phyloP scores from a whole-genome alignment of 1,140 invertebrate genomes.

The Lordiphosa stackelbergi region DNA sequence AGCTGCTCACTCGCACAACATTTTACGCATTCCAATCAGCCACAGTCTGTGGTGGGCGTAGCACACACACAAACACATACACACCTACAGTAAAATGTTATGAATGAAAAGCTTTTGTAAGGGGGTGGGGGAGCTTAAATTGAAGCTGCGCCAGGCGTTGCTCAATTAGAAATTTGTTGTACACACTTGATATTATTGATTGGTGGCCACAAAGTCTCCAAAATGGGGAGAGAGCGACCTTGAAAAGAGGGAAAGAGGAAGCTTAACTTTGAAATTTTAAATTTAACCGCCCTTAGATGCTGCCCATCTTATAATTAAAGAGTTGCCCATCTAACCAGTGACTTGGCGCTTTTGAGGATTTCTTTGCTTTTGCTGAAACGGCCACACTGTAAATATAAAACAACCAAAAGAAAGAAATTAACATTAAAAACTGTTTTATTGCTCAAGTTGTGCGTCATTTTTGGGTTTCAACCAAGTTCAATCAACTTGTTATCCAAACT shows the following conservation, averaged over 20 bases:
- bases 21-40: constrained; percentile 74
- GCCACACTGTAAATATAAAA: no score
- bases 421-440: no score
- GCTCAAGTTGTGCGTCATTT: no score
- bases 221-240: constrained; percentile 44
- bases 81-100: constrained; percentile 34
- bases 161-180: constrained; percentile 24
- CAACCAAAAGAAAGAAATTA: no score
- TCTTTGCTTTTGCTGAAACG: no score
- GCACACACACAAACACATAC: background rate
- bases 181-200: constrained; percentile 23
- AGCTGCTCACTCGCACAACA: constrained; percentile 28
- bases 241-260: constrained; percentile 22
- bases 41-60: constrained; percentile 54
- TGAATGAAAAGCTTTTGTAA: constrained; percentile 64
- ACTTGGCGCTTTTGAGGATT: no score
- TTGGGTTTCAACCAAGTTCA: background rate
- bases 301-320: no score
- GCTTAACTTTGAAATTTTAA: background rate
- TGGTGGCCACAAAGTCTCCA: constrained; percentile 23
- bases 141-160: constrained; percentile 17
- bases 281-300: background rate
- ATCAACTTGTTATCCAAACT: constrained; percentile 7
- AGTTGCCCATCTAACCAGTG: no score
- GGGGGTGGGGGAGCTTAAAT: constrained; percentile 20